phyloP scores from a whole-genome alignment of 2,888 invertebrate species.

The Thysanoteuthis rhombus region DNA sequence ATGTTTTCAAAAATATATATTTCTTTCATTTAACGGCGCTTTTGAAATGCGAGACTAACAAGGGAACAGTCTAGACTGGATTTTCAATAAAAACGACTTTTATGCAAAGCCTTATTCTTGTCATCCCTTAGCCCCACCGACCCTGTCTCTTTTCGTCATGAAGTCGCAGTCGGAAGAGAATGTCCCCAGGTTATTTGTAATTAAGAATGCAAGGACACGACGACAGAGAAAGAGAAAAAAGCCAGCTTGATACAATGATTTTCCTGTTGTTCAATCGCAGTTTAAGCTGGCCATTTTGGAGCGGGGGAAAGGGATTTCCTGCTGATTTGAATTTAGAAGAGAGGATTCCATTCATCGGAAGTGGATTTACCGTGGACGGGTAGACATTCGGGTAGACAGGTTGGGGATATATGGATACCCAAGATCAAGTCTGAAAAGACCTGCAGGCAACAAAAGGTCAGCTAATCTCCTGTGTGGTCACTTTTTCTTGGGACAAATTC shows the following conservation, averaged over 20 bases:
- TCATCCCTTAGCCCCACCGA: not conserved
- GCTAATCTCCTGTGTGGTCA: not conserved
- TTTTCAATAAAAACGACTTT: not conserved
- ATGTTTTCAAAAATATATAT: not conserved
- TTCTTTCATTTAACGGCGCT: not conserved
- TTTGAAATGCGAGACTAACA: not conserved
- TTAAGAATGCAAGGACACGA: not conserved
- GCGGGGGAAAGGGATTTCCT: not conserved
- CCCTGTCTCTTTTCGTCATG: not conserved
- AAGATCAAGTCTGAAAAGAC: not conserved
- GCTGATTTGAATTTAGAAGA: conserved; percentile 12
- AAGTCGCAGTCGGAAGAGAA: not conserved
- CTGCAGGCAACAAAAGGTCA: not conserved
- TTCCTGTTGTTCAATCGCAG: not conserved
- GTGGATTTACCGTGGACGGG: not conserved
- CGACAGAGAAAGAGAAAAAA: not conserved
- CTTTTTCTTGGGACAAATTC: not conserved
- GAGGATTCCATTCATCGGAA: not conserved
- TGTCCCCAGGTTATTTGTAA: not conserved
- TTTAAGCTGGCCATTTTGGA: not conserved
- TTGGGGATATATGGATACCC: not conserved
- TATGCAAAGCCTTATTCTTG: not conserved
- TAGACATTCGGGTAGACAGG: not conserved
- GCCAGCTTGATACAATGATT: not conserved
- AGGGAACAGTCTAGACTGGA: not conserved